A percentile compares a stretch with the other conserved stretches of the same genome.
Conservation (phyloP, 2,888 invertebrate species). For the Eristalis tenax region DNA sequence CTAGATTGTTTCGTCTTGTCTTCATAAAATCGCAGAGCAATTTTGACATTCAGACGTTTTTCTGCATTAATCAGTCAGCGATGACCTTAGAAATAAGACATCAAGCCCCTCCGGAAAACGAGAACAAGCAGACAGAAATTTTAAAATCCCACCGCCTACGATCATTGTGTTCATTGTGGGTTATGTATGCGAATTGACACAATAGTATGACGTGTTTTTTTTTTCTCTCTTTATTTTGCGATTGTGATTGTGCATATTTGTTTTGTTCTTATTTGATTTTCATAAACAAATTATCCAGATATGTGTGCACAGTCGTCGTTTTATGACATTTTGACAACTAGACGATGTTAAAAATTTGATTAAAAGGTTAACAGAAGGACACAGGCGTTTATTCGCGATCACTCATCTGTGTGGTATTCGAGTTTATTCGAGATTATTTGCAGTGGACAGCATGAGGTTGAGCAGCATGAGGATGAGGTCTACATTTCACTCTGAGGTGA, state of each 20-base stretch:
- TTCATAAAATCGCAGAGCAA: not conserved
- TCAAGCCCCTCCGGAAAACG: not conserved
- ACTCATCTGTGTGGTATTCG: not conserved
- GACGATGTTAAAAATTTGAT: not conserved
- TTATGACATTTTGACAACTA: not conserved
- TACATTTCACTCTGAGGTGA: no score
- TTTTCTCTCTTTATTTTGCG: no score
- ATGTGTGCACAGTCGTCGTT: not conserved
- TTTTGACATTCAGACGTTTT: conserved; percentile 3
- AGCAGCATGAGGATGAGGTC: no score
- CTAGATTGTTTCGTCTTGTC: not conserved
- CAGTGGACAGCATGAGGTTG: no score
- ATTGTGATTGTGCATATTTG: not conserved
- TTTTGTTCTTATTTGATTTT: not conserved
- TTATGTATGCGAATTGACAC: not conserved
- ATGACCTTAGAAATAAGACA: conserved; percentile 48
- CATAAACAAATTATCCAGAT: not conserved
- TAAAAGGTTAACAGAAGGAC: not conserved
- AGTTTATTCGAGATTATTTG: not conserved
- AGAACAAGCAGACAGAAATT: not conserved
- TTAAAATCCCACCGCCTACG: not conserved
- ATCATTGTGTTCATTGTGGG: not conserved
- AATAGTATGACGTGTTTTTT: not conserved
- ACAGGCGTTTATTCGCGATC: not conserved
- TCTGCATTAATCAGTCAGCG: conserved; percentile 45